Conservation (phyloP, 1,140 invertebrate genomes). For the Pseudomyrmex dendroicus region DNA sequence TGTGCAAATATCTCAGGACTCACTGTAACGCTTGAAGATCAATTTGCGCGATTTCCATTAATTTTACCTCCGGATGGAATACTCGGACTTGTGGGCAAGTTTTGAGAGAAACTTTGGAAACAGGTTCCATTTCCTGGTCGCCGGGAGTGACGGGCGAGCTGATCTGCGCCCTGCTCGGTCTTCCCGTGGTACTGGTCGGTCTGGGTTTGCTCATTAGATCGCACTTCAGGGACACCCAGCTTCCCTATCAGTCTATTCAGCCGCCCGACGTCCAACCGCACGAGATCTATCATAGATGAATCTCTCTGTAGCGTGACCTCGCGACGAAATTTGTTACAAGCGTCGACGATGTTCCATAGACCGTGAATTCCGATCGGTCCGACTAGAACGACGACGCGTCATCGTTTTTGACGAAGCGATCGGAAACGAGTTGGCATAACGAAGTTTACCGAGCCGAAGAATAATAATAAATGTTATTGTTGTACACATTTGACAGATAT, state of each 20-base stretch:
- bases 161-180: slow-evolving; percentile 86
- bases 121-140: slow-evolving; percentile 85
- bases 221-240: slow-evolving; percentile 84
- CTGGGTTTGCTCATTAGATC: slow-evolving; percentile 85
- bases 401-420: slow-evolving; percentile 3
- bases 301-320: slow-evolving; percentile 7
- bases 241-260: slow-evolving; percentile 71
- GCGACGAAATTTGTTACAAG: not conserved
- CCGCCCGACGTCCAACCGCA: slow-evolving; percentile 72
- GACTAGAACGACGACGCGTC: not conserved
- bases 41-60: not conserved
- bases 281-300: slow-evolving; percentile 82
- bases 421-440: not conserved
- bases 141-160: slow-evolving; percentile 87
- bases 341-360: not conserved
- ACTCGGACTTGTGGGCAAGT: not conserved
- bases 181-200: slow-evolving; percentile 86
- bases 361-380: slow-evolving; percentile 30
- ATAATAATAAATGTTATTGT: slow-evolving; percentile 47
- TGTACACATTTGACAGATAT: slow-evolving; percentile 51
- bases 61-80: too few relatives aligned
- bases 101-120: slow-evolving; percentile 46
- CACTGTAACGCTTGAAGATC: not conserved
- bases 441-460: slow-evolving; percentile 10
- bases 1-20: not conserved